A percentile compares a stretch with the other conserved stretches of the same genome.
Conservation (phyloP, 2,888 invertebrate genomes). For the Cephalotes varians region DNA sequence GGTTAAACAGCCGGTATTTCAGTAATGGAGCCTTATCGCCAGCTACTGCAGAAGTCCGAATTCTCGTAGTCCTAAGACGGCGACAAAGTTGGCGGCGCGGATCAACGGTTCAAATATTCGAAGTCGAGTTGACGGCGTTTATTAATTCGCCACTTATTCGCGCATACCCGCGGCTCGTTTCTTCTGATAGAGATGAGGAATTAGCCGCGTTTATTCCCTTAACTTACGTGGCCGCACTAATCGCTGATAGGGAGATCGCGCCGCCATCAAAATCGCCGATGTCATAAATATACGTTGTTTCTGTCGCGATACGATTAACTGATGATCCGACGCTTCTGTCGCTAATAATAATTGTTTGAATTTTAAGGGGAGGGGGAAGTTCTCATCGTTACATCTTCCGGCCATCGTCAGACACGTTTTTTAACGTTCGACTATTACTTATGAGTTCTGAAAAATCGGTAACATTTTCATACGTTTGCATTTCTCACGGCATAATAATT, state of each 20-base stretch:
- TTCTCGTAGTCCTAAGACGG: conserved; percentile 28
- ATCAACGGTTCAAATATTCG: too few relatives aligned
- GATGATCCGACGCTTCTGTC: neutral
- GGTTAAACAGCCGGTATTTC: conserved; percentile 79
- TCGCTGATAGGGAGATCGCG: conserved; percentile 6
- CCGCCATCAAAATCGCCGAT: conserved; percentile 57
- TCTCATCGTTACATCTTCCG: neutral
- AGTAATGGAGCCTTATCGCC: conserved; percentile 82
- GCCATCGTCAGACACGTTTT: neutral
- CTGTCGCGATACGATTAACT: conserved; percentile 63
- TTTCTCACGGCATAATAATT: neutral
- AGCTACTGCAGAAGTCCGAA: conserved; percentile 78
- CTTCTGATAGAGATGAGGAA: conserved; percentile 73
- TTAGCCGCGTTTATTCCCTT: conserved; percentile 60
- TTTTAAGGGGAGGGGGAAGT: neutral
- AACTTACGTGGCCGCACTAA: conserved; percentile 18
- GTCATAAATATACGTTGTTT: conserved; percentile 63
- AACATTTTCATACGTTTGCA: neutral
- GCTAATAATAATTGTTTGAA: neutral
- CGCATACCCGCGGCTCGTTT: conserved; percentile 59
- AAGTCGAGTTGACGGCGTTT: conserved; percentile 66
- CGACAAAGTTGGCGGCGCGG: conserved; percentile 19
- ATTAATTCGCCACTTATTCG: conserved; percentile 81
- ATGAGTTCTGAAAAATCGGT: neutral
- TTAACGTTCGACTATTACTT: neutral